Conservation (phyloP, 2,113 vertebrate species). For the Parus major region DNA sequence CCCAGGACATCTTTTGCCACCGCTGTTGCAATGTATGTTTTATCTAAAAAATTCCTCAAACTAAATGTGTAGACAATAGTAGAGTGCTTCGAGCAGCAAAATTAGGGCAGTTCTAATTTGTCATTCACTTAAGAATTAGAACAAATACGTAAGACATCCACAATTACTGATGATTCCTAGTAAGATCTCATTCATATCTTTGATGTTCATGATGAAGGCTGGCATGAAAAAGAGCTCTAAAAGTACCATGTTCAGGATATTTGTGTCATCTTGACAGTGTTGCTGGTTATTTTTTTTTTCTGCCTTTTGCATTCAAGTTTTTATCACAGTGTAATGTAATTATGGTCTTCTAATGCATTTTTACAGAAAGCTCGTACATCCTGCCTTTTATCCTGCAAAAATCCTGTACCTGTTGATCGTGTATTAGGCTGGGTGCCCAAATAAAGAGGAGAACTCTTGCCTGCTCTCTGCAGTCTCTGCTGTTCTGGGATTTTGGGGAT, state of each 20-base stretch:
- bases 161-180: neutral
- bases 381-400: neutral
- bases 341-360: neutral
- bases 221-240: neutral
- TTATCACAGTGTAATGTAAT: neutral
- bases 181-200: neutral
- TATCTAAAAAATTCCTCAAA: neutral
- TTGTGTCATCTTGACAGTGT: neutral
- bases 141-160: neutral
- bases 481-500: neutral
- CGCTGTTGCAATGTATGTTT: neutral
- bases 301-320: neutral
- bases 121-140: neutral
- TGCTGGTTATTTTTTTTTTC: neutral
- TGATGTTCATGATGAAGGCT: neutral
- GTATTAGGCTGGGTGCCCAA: neutral
- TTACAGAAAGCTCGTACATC: neutral
- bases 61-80: rapidly evolving
- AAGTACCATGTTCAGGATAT: rapidly evolving
- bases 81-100: neutral
- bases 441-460: neutral
- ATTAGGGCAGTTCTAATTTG: neutral
- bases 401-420: rapidly evolving
- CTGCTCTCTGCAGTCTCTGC: neutral
- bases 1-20: neutral